Percentiles rank a stretch among this genome's conserved stretches.
These are phyloP conservation scores for Dione vanillae DNA, from an alignment of 2,888 invertebrate genomes.

Conservation along the genomic window DNA sequence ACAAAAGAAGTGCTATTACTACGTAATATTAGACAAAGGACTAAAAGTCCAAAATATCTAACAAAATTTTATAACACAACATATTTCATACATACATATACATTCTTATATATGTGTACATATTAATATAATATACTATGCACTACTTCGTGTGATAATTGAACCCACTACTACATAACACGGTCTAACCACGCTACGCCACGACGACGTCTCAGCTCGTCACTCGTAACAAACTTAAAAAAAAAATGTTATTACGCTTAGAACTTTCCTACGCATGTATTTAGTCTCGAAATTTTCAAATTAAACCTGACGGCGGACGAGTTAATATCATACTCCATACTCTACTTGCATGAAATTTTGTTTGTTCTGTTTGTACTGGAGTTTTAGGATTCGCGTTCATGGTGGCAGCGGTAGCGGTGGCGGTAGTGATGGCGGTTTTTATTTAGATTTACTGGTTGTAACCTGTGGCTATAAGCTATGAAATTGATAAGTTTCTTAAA, in stretches of 20 bases:
- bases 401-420: constrained; percentile 21
- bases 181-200: neutral
- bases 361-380: constrained; percentile 41
- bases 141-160: neutral
- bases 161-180: neutral
- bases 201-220: neutral
- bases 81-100: too few relatives aligned
- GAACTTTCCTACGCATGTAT: constrained; percentile 38
- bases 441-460: too few relatives aligned
- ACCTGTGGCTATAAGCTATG: too few relatives aligned
- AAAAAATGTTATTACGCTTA: constrained; percentile 29
- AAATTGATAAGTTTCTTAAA: too few relatives aligned
- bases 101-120: too few relatives aligned
- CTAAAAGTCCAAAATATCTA: too few relatives aligned
- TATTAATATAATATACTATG: too few relatives aligned
- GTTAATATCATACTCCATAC: constrained; percentile 45
- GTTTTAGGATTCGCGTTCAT: constrained; percentile 36
- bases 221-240: constrained; percentile 15
- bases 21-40: too few relatives aligned
- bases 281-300: constrained; percentile 44
- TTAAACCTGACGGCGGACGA: constrained; percentile 42
- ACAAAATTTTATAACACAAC: too few relatives aligned
- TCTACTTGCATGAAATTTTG: constrained; percentile 44
- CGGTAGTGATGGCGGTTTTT: neutral
- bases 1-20: neutral